Base-by-base conservation (phyloP, 2,888 invertebrate species). In the Scrobipalpa atriplicella region DNA sequence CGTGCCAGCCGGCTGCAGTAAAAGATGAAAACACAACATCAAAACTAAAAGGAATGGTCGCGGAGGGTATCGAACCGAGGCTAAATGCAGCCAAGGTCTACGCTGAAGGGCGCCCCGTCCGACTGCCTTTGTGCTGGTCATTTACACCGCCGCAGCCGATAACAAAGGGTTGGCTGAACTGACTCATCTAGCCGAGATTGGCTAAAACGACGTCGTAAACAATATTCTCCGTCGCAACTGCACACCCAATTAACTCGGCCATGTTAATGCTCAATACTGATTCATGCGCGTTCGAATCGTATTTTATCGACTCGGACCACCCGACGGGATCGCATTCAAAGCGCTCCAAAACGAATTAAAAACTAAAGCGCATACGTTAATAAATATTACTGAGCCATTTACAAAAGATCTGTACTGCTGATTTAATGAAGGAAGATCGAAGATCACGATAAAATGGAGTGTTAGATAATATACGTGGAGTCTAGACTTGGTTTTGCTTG, bases 71-170 rank as follows among this genome's bases (percentile, higher is more conserved):
- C 91, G 90, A 90, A 92, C 92, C 80, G 87, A 83, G 83, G 82
- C 91, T 92, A 92, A 90, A 91, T 90, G 83, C 89, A 91, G 85
- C 89, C 92, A 91, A 92, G 92, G 92, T 89, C 90, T 89, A 81
- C 72, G 84, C 86, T 91, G 90, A 91, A 91, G 91, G 92, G 90
- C 91, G 86, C 82, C 81, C 77, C 88, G 91, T 81, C 85, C 84
- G 86, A 78, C 83, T 79, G 87, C 82, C 82, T 85, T 85, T 85
- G 83, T 84, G 67, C 80, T 84, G 90, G 89, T 90, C 90, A 84
- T 92, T 91, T 83, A 88, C 90, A 86, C 86, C 84, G 78, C 65
- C 78, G 78, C 85, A 21, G 78, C 85, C 54, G 86, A 89, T 90
- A 90, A 91, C 91, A 92, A 92, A 91, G 90, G 87, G 85, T 85